Evolutionary conservation across 2,888 invertebrate genomes (phyloP).

Genomic region (Caenorhabditis parvicauda): DNA sequence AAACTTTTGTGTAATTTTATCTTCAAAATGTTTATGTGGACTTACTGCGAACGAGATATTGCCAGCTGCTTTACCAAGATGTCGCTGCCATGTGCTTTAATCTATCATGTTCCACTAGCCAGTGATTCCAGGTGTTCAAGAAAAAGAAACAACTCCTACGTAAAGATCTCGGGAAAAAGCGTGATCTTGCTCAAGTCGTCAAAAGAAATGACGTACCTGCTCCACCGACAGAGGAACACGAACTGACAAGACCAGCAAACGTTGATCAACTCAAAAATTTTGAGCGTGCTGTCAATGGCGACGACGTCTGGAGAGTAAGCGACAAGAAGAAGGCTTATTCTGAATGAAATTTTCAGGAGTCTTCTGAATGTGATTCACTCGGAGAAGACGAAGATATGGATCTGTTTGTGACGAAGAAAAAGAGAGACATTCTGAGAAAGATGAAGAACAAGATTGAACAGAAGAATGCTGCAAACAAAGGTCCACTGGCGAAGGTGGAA

Average conservation of each 20-base stretch:
- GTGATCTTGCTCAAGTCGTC: constrained; percentile 32
- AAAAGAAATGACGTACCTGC: no score
- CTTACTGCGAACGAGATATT: no score
- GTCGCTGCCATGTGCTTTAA: no score
- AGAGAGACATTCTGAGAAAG: constrained; percentile 16
- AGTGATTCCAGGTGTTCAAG: constrained; percentile 27
- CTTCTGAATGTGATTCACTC: constrained; percentile 36
- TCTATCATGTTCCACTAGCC: no score
- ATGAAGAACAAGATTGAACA: constrained; percentile 16
- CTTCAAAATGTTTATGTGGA: no score
- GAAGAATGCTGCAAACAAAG: constrained; percentile 1
- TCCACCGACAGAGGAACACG: constrained; percentile 13
- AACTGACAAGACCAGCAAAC: constrained; percentile 21
- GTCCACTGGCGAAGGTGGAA: constrained; percentile 1
- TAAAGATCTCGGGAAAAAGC: constrained; percentile 33
- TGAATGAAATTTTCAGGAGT: constrained; percentile 21
- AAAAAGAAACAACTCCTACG: constrained; percentile 40
- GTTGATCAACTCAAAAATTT: constrained; percentile 35
- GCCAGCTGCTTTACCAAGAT: no score
- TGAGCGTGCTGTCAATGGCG: constrained; percentile 45
- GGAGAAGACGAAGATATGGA: constrained; percentile 46
- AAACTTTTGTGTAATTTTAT: no score
- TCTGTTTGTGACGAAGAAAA: constrained; percentile 33
- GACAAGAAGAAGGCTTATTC: background rate
- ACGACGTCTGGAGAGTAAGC: constrained; percentile 27